Conservation (phyloP, 2,797 vertebrate species). For the Sebastes elongatus region DNA sequence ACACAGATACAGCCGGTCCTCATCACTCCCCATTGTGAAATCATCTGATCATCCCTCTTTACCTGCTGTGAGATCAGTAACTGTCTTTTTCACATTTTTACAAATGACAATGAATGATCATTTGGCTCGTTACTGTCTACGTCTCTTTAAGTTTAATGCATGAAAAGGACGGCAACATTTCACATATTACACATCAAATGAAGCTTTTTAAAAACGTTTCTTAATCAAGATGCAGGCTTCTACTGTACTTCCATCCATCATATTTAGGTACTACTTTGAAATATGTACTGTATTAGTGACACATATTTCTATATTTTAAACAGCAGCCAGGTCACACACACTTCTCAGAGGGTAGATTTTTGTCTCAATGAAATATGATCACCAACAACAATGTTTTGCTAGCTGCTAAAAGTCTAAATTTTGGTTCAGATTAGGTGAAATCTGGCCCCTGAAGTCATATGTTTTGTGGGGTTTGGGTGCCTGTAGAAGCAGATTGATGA, state of each 20-base stretch:
- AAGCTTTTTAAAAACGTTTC: neutral
- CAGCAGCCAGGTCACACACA: neutral
- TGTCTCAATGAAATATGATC: neutral
- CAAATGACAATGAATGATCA: neutral
- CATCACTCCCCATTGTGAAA: neutral
- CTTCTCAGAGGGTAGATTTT: neutral
- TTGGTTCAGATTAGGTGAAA: neutral
- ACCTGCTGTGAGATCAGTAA: neutral
- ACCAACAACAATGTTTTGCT: neutral
- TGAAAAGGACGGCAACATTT: neutral
- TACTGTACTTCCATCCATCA: neutral
- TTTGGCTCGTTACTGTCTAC: neutral
- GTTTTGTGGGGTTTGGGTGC: neutral
- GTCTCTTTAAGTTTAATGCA: neutral
- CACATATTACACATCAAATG: neutral
- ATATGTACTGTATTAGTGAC: neutral
- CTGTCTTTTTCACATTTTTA: neutral
- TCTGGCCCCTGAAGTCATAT: no score
- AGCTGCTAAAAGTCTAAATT: neutral
- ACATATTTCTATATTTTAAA: neutral
- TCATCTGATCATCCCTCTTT: neutral
- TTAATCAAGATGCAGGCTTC: neutral
- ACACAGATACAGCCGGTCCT: neutral
- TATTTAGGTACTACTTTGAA: neutral
- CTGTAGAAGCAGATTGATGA: no score